Evolutionary conservation across 2,113 vertebrate species (phyloP), one percentile per base, ranked within the genome.

Genomic region (Craseonycteris thonglongyai): DNA sequence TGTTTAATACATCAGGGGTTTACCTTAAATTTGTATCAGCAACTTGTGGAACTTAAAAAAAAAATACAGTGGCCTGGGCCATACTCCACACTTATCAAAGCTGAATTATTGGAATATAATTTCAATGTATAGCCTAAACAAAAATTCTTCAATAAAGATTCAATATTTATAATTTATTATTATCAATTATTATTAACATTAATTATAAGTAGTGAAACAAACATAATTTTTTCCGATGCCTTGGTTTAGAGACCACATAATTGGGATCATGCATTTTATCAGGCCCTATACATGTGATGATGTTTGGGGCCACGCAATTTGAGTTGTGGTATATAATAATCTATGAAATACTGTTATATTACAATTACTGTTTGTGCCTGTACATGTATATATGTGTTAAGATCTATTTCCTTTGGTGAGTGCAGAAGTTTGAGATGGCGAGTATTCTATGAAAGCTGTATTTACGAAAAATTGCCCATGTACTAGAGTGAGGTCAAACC

Each of bases 401-500:
- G 68, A 88, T 84, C 51, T 56, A n/a, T 74, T 95, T 94, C 66
- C 56, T 42, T 58, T 5, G 35, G 51, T 84, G 15, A 51, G 45
- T 45, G 65, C 24, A 69, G 54, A 87, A 63, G 78, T 86, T 87
- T 83, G 75, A 85, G 79, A 90, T 86, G 83, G 47, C 49, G 84
- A 91, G 68, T 24, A 45, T 93, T 88, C 72, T 81, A 54, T 87
- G 89, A 96, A 96, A 95, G 54, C 71, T 94, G 49, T 91, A 83
- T 71, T 90, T 93, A 96, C 96, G 96, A 95, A 95, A 96, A 81
- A 83, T 84, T 61, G 91, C 93, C 66, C 47, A 42, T 33, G 47
- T 61, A 58, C 79, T 49, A 93, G 94, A 85, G 91, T 94, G 81
- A 95, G 95, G 95, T 92, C 88, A 96, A 97, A 96, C 63, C 91